Percentiles rank a stretch among this genome's conserved stretches.
Conservation (phyloP, 2,888 invertebrate species). For the Isoperla grammatica region DNA sequence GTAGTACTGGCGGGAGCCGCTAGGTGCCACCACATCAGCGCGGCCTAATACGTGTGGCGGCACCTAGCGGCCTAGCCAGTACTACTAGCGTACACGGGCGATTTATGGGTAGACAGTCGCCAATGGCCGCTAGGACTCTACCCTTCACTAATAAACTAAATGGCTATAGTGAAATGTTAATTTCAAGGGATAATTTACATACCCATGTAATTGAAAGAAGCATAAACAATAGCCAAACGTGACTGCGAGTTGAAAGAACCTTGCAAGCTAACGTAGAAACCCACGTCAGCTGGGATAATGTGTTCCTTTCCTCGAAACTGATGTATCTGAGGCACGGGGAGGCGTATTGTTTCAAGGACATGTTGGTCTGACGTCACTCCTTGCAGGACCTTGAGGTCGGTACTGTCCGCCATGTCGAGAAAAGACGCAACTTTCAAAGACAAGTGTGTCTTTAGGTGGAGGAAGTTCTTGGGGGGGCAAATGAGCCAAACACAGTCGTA, state of each 20-base stretch:
- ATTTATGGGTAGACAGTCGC: too few species aligned
- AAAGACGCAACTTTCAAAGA: slow-evolving; percentile 46
- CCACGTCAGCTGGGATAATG: slow-evolving; percentile 55
- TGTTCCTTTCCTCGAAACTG: slow-evolving; percentile 49
- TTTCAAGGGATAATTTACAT: too few species aligned
- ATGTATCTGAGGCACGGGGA: slow-evolving; percentile 43
- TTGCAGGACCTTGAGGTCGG: slow-evolving; percentile 58
- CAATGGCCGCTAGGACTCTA: too few species aligned
- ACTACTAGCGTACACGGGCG: too few species aligned
- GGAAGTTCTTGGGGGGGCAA: slow-evolving; percentile 56
- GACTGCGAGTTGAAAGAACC: slow-evolving; percentile 60
- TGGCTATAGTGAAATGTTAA: too few species aligned
- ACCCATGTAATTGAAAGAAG: slow-evolving; percentile 66
- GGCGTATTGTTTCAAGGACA: slow-evolving; percentile 52
- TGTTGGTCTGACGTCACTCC: slow-evolving; percentile 60
- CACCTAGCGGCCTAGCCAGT: neutral
- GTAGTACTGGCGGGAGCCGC: too few species aligned
- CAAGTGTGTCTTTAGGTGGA: slow-evolving; percentile 61
- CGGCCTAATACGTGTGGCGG: neutral
- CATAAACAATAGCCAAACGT: slow-evolving; percentile 60
- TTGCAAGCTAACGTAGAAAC: slow-evolving; percentile 62
- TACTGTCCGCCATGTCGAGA: slow-evolving; percentile 46
- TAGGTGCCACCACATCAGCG: too few species aligned
- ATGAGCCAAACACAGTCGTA: slow-evolving; percentile 70
- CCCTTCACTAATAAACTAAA: too few species aligned